phyloP scores from a whole-genome alignment of 2,888 invertebrate species.

The Apeira syringaria region DNA sequence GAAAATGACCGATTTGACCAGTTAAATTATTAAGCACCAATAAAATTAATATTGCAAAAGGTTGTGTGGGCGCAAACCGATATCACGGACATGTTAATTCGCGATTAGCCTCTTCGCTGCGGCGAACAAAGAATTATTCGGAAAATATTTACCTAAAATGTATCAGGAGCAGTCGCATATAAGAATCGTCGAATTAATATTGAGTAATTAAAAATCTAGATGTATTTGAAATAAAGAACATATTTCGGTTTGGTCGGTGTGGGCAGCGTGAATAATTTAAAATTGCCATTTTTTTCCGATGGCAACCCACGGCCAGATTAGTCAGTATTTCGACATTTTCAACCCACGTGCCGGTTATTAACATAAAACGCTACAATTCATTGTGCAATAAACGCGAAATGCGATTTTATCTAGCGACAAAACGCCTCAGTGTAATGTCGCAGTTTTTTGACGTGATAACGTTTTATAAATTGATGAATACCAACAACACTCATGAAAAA shows the following conservation, averaged over 20 bases:
- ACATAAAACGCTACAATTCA: conserved; percentile 80
- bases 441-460: too few species aligned
- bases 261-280: conserved; percentile 80
- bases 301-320: conserved; percentile 77
- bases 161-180: too few species aligned
- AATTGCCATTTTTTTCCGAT: conserved; percentile 77
- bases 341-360: conserved; percentile 72
- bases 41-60: conserved; percentile 30
- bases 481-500: too few species aligned
- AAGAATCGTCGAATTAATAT: too few species aligned
- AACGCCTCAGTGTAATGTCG: conserved; percentile 45
- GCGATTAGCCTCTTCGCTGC: too few species aligned
- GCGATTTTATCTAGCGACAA: conserved; percentile 76
- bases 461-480: too few species aligned
- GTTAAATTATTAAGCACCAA: conserved; percentile 32
- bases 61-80: conserved; percentile 53
- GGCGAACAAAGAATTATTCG: too few species aligned
- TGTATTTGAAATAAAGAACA: conserved; percentile 61
- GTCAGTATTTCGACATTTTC: conserved; percentile 80
- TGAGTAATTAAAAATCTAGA: conserved; percentile 75
- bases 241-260: conserved; percentile 54
- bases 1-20: conserved; percentile 23
- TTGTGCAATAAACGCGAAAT: conserved; percentile 77
- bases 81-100: conserved; percentile 37
- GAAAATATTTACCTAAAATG: too few species aligned